Conservation (phyloP, 2,797 vertebrate species). For the Premnoplex brunnescens region DNA sequence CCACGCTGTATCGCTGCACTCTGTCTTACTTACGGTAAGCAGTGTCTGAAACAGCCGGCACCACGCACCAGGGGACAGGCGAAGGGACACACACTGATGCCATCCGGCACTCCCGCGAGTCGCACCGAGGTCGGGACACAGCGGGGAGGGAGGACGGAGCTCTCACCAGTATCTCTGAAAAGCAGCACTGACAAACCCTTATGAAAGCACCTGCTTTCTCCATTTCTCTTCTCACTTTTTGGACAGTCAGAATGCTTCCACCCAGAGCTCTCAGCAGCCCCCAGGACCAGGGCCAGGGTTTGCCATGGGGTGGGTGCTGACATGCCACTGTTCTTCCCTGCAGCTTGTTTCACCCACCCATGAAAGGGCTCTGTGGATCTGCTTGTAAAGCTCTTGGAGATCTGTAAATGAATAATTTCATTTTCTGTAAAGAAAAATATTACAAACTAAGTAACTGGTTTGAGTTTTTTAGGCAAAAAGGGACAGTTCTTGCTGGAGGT, state of each 20-base stretch:
- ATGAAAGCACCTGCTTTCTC: not conserved
- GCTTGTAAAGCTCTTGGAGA: not conserved
- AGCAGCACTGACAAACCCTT: not conserved
- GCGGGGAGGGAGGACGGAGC: accelerated
- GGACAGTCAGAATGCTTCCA: not conserved
- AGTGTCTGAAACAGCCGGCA: not conserved
- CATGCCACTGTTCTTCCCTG: not conserved
- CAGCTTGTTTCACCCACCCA: not conserved
- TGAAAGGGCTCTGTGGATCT: not conserved
- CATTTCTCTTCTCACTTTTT: not conserved
- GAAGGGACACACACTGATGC: not conserved
- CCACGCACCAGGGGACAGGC: not conserved
- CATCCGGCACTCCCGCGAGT: accelerated
- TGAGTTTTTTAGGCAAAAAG: not conserved
- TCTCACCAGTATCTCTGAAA: not conserved
- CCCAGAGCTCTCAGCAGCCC: not conserved
- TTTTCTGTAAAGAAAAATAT: not conserved
- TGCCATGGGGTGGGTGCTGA: accelerated
- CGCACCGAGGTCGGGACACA: not conserved
- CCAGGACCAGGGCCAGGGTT: not conserved
- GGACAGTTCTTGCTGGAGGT: not conserved
- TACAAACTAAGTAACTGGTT: not conserved
- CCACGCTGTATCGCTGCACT: not conserved
- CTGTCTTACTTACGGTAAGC: not conserved
- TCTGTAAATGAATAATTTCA: not conserved